Base-by-base conservation (phyloP, 2,888 invertebrate genomes). In the Brachyptera risi region DNA sequence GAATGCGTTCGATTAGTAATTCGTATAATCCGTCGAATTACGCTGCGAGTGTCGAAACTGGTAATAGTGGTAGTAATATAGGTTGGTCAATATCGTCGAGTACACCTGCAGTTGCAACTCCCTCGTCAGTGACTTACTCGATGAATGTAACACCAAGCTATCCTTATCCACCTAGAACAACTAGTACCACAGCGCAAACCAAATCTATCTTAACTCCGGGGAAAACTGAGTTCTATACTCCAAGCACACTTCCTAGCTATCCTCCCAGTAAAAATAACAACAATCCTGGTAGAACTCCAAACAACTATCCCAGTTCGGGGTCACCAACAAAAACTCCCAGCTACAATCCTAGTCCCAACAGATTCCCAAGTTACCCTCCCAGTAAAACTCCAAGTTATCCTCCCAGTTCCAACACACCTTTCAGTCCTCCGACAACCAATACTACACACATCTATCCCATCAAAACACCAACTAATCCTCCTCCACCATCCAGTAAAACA, bases 1-100 rank as follows among this genome's bases (percentile, higher is more conserved):
- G 19, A 7, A 9, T 24, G n/a, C 47, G 47, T 11, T 47, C 47
- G 11, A 9, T 47, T 21, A 17, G 23, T 24, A 47, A 47, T n/a
- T 47, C 47, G 47, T 47, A 19, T 24, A 47, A 47, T 21, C 24
- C 47, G 21, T 47, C 47, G 3, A 47, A 47, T 13, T 47, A 47
- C n/a, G 21, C 19, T 5, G 23, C 47, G 9, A 23, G 21, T n/a
- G n/a, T n/a, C n/a, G n/a, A n/a, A n/a, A 19, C 47, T 15, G 23
- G 23, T 24, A 24, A n/a, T n/a, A 47, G 11, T 11, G 31, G 31
- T 5, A n/a, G n/a, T n/a, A 5, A 31, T 31, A 11, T 47, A 9
- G 47, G 47, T n/a, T 47, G 47, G 47, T 21, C 23, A 17, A 24
- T 47, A 9, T 24, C 47, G n/a, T 19, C 47, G 4, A n/a, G 5